A percentile compares a stretch with the other conserved stretches of the same genome.
Conservation (phyloP, 2,113 vertebrate genomes). For the Corvus hawaiiensis region DNA sequence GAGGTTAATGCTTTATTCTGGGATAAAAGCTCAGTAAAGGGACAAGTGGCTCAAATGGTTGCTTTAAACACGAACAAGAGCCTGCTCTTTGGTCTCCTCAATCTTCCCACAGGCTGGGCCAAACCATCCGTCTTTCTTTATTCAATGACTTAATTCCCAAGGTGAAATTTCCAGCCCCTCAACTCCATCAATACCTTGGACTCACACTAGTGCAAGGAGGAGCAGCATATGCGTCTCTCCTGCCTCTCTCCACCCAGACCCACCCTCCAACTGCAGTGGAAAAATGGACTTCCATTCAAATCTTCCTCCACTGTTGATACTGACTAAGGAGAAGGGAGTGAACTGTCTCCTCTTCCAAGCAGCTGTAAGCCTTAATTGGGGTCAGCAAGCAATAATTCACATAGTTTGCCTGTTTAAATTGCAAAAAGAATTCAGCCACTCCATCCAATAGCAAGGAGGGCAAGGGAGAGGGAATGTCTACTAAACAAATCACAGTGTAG, state of each 20-base stretch:
- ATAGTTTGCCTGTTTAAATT: conserved; percentile 36
- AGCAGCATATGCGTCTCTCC: neutral
- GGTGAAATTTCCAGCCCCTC: neutral
- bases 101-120: neutral
- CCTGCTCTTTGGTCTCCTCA: neutral
- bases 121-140: neutral
- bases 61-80: fast-evolving
- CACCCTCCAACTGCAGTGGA: neutral
- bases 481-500: conserved; percentile 12
- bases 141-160: neutral
- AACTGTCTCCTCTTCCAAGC: neutral
- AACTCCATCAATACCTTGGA: neutral
- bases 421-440: neutral
- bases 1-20: neutral
- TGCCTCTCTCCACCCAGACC: neutral
- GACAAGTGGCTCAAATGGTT: neutral
- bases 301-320: neutral
- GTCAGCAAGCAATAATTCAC: conserved; percentile 25
- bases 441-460: neutral
- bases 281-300: neutral
- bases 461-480: neutral
- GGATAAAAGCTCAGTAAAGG: neutral
- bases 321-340: neutral
- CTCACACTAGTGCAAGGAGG: neutral
- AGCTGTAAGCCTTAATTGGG: conserved; percentile 20